Evolutionary conservation across 2,797 vertebrate species (phyloP), one percentile per base, ranked within the genome.

Genomic region (Pipistrellus nathusii): DNA sequence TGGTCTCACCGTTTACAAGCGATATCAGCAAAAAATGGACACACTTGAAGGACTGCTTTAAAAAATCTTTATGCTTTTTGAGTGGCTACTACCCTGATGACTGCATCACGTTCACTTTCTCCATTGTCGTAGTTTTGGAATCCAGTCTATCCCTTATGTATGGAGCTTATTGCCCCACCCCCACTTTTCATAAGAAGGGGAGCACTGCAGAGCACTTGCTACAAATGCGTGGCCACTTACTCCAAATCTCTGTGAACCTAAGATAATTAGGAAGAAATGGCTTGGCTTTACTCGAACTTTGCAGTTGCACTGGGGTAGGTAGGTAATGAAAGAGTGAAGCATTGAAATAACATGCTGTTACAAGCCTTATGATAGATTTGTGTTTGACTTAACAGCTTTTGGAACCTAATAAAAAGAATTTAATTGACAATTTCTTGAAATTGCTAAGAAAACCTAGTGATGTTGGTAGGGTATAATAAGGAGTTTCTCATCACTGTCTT

Each of bases 351-450:
- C 98, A 98, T 97, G 98, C 98, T 98, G 98, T 98, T 98, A 98
- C 98, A 98, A 98, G 98, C 96, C 98, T 98, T 98, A 98, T 98
- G 98, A 98, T 98, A 98, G 98, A 98, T 98, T 98, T 98, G 98
- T 98, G 98, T 98, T 98, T 98, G 98, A 98, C 98, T 98, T 98
- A 98, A 98, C 98, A 98, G 98, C 98, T 99, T 99, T 98, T 98
- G 98, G 98, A 98, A 99, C 98, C 98, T 98, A 99, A 98, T 98
- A 98, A 99, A 98, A 99, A 99, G 98, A 98, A 98, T 98, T 99
- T 99, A 99, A 99, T 99, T 99, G 99, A 99, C 99, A 99, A 99
- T 99, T 99, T 99, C 99, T 99, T 98, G 98, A 99, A 99, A 99
- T 99, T 99, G 99, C 99, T 99, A 98, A 98, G 98, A 99, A 99